phyloP scores from a whole-genome alignment of 2,113 vertebrate species.

The Cryptotis parvus region DNA sequence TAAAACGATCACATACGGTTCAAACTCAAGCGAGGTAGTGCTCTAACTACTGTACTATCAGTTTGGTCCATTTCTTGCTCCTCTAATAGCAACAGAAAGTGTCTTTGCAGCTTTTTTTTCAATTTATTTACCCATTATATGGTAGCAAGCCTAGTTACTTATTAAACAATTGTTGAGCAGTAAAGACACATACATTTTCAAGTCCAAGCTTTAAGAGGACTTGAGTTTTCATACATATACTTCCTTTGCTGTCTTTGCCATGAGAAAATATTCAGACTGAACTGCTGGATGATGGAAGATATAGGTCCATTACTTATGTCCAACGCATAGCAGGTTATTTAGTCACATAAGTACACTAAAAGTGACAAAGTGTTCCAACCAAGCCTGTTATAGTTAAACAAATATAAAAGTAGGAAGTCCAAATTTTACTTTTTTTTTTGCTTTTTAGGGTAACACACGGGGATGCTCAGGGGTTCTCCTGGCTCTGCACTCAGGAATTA shows the following conservation, averaged over 20 bases:
- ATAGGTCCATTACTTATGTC: background rate
- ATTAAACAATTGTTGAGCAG: too few relatives aligned
- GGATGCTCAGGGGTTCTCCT: too few relatives aligned
- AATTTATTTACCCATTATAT: background rate
- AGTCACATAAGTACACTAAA: background rate
- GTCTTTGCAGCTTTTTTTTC: background rate
- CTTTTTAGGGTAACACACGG: too few relatives aligned
- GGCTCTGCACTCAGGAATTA: too few relatives aligned
- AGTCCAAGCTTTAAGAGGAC: background rate
- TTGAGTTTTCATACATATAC: background rate
- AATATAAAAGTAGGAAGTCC: background rate
- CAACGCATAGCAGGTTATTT: background rate
- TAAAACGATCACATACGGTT: too few relatives aligned
- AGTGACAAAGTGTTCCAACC: background rate
- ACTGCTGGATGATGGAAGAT: background rate
- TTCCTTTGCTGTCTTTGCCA: background rate
- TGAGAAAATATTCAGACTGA: background rate
- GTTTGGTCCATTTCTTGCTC: background rate
- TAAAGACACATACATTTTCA: too few relatives aligned
- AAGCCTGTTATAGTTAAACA: background rate
- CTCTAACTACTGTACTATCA: too few relatives aligned
- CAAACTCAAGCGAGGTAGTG: background rate
- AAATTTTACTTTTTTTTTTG: too few relatives aligned
- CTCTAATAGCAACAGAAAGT: background rate
- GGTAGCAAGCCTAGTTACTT: background rate